Percentiles rank a stretch among this genome's conserved stretches.
Evolutionary conservation across 2,888 invertebrate genomes (phyloP).

Genomic region (Cabera pusaria): DNA sequence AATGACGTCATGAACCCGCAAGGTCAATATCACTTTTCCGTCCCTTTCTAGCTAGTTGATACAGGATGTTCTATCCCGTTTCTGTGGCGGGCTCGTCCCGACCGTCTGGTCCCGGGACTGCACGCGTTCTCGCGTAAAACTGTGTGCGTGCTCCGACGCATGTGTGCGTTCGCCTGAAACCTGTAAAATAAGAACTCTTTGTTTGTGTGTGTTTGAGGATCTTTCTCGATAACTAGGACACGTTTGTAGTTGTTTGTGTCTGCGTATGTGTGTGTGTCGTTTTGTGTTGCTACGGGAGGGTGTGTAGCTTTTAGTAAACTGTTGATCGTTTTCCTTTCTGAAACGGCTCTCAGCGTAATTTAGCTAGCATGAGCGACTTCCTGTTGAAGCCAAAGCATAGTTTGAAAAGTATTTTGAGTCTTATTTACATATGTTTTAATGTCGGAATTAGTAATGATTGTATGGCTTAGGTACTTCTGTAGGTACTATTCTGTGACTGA

Average conservation of each 20-base stretch:
- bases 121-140: slow-evolving; percentile 37
- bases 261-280: slow-evolving; percentile 3
- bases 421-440: slow-evolving; percentile 17
- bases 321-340: slow-evolving; percentile 23
- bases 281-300: slow-evolving; percentile 9
- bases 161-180: slow-evolving; percentile 1
- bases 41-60: slow-evolving; percentile 43
- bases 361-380: slow-evolving; percentile 21
- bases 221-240: too few species aligned
- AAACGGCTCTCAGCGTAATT: slow-evolving; percentile 29
- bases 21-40: slow-evolving; percentile 76
- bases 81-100: slow-evolving; percentile 58
- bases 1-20: slow-evolving; percentile 82
- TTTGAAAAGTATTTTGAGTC: slow-evolving; percentile 27
- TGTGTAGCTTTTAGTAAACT: slow-evolving; percentile 28
- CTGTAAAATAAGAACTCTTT: too few species aligned
- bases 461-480: too few species aligned
- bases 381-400: slow-evolving; percentile 13
- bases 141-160: slow-evolving; percentile 13
- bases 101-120: slow-evolving; percentile 67
- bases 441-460: too few species aligned
- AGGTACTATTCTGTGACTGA: too few species aligned
- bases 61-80: slow-evolving; percentile 38
- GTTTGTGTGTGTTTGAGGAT: too few species aligned
- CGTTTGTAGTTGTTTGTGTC: too few species aligned